A percentile compares a stretch with the other conserved stretches of the same genome.
Evolutionary conservation across 1,140 invertebrate genomes (phyloP).

Genomic region (Steinernema khuongi): DNA sequence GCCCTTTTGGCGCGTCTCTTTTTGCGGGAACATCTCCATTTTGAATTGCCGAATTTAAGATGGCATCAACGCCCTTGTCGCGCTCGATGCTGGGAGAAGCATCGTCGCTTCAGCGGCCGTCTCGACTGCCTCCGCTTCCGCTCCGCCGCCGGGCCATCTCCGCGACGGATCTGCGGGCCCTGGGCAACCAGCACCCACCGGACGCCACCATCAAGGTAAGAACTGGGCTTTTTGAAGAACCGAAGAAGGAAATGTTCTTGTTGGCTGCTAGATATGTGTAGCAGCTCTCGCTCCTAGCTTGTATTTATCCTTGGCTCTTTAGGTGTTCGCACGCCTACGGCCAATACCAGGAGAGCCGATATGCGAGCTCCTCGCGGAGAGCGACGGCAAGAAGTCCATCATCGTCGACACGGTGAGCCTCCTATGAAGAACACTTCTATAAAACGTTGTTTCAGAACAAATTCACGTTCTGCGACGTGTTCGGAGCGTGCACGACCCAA

Average conservation of each 20-base stretch:
- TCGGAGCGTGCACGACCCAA: not conserved
- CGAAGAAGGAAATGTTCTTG: not conserved
- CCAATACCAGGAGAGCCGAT: not conserved
- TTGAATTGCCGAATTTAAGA: not conserved
- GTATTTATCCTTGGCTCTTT: too few species aligned
- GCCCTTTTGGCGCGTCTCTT: slow-evolving; percentile 1
- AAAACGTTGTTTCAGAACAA: not conserved
- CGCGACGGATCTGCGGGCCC: not conserved
- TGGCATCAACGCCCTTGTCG: not conserved
- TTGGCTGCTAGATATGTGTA: not conserved
- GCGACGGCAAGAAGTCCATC: not conserved
- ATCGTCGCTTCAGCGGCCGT: not conserved
- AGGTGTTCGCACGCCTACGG: not conserved
- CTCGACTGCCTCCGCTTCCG: not conserved
- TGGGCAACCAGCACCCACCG: not conserved
- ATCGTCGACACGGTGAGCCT: not conserved
- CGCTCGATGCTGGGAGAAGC: not conserved
- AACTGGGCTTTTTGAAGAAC: too few species aligned
- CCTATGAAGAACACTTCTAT: not conserved
- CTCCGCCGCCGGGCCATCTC: not conserved
- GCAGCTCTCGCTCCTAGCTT: too few species aligned
- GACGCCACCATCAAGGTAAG: not conserved
- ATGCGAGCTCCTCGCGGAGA: not conserved
- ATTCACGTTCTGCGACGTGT: not conserved
- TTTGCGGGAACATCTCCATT: not conserved